Percentiles rank a stretch among this genome's conserved stretches.
These are phyloP conservation scores for Pterostichus niger DNA, from an alignment of 2,888 invertebrate genomes.

Conservation along the genomic window DNA sequence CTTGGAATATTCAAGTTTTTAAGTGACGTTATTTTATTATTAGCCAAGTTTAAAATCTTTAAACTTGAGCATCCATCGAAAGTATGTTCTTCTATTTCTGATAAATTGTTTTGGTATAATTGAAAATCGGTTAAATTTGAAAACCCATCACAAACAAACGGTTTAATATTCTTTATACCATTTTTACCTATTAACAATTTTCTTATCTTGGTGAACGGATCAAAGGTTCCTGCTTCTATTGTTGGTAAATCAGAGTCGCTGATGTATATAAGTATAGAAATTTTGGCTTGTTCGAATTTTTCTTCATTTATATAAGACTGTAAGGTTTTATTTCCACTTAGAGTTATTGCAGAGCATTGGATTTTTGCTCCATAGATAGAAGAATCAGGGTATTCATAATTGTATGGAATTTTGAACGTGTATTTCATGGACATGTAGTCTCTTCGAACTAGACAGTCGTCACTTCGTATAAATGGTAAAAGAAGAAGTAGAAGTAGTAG, in stretches of 20 bases:
- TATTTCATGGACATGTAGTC: conserved; percentile 10
- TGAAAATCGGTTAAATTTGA: conserved; percentile 20
- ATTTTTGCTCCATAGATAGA: conserved; percentile 5
- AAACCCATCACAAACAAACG: conserved; percentile 9
- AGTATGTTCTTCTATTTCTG: conserved; percentile 19
- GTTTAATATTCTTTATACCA: conserved; percentile 2
- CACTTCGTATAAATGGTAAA: neutral
- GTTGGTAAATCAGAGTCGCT: neutral
- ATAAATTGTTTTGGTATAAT: conserved; percentile 10
- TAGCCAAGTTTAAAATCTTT: conserved; percentile 21
- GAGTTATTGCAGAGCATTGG: conserved; percentile 11
- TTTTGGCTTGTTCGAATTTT: conserved; percentile 6
- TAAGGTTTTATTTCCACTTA: neutral
- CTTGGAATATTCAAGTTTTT: conserved; percentile 33
- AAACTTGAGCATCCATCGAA: conserved; percentile 14
- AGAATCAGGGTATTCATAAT: neutral
- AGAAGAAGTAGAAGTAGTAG: neutral
- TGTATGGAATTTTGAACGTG: conserved; percentile 17
- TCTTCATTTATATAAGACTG: neutral
- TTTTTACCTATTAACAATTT: conserved; percentile 25
- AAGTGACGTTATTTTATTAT: conserved; percentile 16
- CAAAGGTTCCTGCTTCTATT: conserved; percentile 1
- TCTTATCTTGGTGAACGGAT: conserved; percentile 27
- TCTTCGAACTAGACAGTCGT: neutral
- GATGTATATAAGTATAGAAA: conserved; percentile 12